Conservation (phyloP, 2,113 vertebrate genomes). For the Lipophrys pholis region DNA sequence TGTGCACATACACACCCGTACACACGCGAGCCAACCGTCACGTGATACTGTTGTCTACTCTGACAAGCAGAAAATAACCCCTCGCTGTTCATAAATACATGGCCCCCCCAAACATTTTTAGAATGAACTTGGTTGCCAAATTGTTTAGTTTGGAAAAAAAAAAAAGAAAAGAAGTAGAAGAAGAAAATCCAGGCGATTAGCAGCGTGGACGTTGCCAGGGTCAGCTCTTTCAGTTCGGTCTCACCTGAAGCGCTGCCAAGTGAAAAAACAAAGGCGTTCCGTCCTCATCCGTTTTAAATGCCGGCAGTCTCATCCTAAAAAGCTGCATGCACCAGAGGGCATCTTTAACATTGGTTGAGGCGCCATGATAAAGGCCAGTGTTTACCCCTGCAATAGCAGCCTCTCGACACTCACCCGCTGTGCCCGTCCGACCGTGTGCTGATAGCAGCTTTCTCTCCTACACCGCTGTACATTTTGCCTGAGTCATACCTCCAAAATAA, state of each 20-base stretch:
- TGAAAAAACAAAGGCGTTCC: conserved; percentile 23
- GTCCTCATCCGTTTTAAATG: no score
- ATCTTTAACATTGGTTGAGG: conserved; percentile 38
- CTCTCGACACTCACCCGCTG: conserved; percentile 56
- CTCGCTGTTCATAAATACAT: not conserved
- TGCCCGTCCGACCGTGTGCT: conserved; percentile 43
- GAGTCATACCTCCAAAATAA: conserved; percentile 34
- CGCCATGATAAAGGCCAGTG: conserved; percentile 51
- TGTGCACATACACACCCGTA: not conserved
- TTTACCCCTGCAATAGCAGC: conserved; percentile 44
- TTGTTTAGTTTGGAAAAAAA: not conserved
- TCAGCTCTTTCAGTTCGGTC: conserved; percentile 29
- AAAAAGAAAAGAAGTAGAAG: not conserved
- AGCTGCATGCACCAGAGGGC: conserved; percentile 36
- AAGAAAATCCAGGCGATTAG: not conserved
- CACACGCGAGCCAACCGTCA: conserved; percentile 33
- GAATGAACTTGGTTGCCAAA: conserved; percentile 17
- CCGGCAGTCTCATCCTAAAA: conserved; percentile 36
- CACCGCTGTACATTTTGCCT: not conserved
- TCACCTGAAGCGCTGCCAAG: conserved; percentile 29
- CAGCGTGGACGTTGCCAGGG: conserved; percentile 19
- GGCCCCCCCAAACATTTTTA: not conserved
- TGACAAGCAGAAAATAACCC: conserved; percentile 29
- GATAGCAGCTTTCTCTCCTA: conserved; percentile 16
- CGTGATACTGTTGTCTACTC: conserved; percentile 11